phyloP scores from a whole-genome alignment of 1,140 invertebrate genomes.

The Ladona fulva region DNA sequence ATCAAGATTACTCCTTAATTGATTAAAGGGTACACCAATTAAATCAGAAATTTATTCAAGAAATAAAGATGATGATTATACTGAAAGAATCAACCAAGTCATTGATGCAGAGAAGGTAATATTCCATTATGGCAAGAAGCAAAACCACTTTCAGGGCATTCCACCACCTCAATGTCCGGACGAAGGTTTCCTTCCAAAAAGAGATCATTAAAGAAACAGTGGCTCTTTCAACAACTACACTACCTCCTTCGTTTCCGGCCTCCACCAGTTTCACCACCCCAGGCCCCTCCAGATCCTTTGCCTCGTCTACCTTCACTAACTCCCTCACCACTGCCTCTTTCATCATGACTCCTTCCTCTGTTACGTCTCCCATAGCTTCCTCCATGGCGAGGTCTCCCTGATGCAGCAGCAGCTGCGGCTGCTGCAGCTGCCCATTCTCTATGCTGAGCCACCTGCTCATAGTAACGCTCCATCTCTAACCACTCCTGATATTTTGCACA shows the following conservation, averaged over 20 bases:
- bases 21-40: too few relatives aligned
- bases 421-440: background rate
- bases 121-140: too few relatives aligned
- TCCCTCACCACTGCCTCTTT: background rate
- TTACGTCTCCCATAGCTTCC: background rate
- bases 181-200: too few relatives aligned
- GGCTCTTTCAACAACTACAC: background rate
- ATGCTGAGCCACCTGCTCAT: slow-evolving; percentile 37
- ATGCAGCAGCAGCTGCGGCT: background rate
- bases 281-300: background rate
- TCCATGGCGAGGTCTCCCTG: background rate
- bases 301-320: background rate
- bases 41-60: too few relatives aligned
- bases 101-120: too few relatives aligned
- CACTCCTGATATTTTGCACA: slow-evolving; percentile 89
- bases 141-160: too few relatives aligned
- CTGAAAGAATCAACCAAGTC: too few relatives aligned
- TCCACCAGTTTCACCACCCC: background rate
- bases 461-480: slow-evolving; percentile 72
- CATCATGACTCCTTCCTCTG: background rate
- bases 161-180: too few relatives aligned
- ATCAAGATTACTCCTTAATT: too few relatives aligned
- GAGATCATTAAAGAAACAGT: too few relatives aligned
- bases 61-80: too few relatives aligned
- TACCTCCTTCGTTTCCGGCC: background rate